Evolutionary conservation across 1,140 invertebrate genomes (phyloP), one percentile per base, ranked within the genome.

Genomic region (Euura lappo): DNA sequence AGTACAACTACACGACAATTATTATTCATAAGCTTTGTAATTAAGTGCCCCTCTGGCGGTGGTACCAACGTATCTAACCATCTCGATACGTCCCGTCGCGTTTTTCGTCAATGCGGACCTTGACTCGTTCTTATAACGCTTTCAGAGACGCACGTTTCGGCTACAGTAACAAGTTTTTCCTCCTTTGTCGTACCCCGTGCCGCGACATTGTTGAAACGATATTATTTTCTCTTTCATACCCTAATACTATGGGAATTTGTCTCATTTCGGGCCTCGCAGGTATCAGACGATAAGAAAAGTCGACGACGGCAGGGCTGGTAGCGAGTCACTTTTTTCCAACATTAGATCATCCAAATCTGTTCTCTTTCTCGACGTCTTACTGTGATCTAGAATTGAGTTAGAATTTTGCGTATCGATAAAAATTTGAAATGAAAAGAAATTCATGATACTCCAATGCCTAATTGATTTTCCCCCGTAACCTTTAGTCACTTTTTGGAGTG

Each of bases 21-120:
- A 85, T 85, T 83, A 84, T 84, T 83, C 82, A 84, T 83, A 83
- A 84, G 84, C 82, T 83, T 83, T 82, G 83, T 84, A 84, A 85
- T 85, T 84, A 84, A 84, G 78, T 76, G 77, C 79, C 80, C 80
- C 77, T 60, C 43, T 44, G 72, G 71, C 6, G 28, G 45, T 70
- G 75, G 69, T 69, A 69, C 77, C 51, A n/a, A 8, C 73, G 69
- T 79, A 80, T 80, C 78, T 79, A 72, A 77, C 79, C 79, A 76
- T 80, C 78, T 79, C 45, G 76, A 76, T 28, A 28, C 75, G 68
- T 78, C 79, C 79, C 79, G 75, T 74, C 68, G 44, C 71, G 68
- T 72, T 65, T 28, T 28, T 42, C 70, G 66, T 73, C 74, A 73
- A 65, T 72, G 66, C 70, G 65, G n/a, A 60, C 51, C 13, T 60